phyloP scores from a whole-genome alignment of 1,140 invertebrate species.

The Megalopta genalis region DNA sequence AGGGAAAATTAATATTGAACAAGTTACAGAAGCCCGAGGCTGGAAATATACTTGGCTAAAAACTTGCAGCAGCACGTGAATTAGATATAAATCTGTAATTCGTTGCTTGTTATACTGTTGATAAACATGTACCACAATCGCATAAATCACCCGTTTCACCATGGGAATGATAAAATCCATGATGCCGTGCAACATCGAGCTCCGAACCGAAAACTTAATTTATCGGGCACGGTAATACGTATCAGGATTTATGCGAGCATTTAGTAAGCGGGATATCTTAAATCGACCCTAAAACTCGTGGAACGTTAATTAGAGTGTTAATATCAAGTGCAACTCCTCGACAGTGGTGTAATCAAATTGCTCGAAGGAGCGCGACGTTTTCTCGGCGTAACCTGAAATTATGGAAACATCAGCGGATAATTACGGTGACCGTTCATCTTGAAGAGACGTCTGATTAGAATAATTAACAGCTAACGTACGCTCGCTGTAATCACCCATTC shows the following conservation, averaged over 20 bases:
- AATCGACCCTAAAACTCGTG: neutral
- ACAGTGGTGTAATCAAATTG: neutral
- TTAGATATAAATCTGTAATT: neutral
- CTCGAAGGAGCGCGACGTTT: constrained; percentile 1
- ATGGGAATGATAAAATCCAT: constrained; percentile 1
- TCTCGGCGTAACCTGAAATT: constrained; percentile 1
- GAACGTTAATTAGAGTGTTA: constrained; percentile 4
- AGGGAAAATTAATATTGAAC: too few relatives aligned
- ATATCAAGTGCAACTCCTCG: neutral
- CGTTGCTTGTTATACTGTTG: neutral
- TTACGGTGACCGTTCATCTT: constrained; percentile 28
- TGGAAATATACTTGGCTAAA: neutral
- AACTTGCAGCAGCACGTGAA: neutral
- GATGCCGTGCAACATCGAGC: neutral
- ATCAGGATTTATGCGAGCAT: neutral
- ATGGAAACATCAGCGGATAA: constrained; percentile 16
- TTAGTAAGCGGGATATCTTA: neutral
- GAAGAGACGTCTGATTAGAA: constrained; percentile 8
- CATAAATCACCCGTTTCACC: neutral
- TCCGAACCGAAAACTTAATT: neutral
- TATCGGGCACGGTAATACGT: neutral
- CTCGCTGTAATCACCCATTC: constrained; percentile 24
- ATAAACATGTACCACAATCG: neutral
- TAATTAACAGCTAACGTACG: constrained; percentile 21
- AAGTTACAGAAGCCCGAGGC: too few relatives aligned